Conservation (phyloP, 2,888 invertebrate genomes). For the Oxyteleia sp. region DNA sequence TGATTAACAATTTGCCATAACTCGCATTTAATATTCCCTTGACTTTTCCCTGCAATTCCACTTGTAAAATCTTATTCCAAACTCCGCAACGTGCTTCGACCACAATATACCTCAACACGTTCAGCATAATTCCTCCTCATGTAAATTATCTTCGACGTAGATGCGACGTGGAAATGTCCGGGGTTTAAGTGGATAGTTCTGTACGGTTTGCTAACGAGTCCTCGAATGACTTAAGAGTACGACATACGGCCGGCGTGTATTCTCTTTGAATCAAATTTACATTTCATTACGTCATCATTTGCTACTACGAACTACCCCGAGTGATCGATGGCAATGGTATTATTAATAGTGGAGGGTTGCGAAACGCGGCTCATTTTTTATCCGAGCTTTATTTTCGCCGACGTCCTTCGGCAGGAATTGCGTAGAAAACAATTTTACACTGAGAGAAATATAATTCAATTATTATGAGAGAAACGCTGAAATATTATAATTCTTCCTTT, state of each 20-base stretch:
- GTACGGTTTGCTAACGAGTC: slow-evolving; percentile 68
- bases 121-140: slow-evolving; percentile 54
- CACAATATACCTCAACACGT: slow-evolving; percentile 24
- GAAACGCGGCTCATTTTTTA: slow-evolving; percentile 51
- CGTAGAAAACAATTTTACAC: background rate
- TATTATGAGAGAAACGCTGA: no score
- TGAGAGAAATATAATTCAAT: no score
- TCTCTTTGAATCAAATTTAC: slow-evolving; percentile 70
- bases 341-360: slow-evolving; percentile 44
- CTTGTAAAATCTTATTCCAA: slow-evolving; percentile 1
- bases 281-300: slow-evolving; percentile 74
- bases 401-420: slow-evolving; percentile 15
- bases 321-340: slow-evolving; percentile 51
- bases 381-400: slow-evolving; percentile 34
- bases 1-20: background rate
- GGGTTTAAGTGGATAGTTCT: slow-evolving; percentile 69
- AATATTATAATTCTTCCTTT: no score
- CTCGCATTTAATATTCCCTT: background rate
- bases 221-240: slow-evolving; percentile 69
- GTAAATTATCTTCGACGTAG: slow-evolving; percentile 63
- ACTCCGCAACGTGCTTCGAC: slow-evolving; percentile 5
- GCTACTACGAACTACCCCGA: slow-evolving; percentile 45
- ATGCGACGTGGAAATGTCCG: slow-evolving; percentile 54
- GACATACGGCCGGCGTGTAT: slow-evolving; percentile 61
- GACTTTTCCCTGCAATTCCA: background rate